phyloP scores from a whole-genome alignment of 1,140 invertebrate genomes.

The Patella vulgata region DNA sequence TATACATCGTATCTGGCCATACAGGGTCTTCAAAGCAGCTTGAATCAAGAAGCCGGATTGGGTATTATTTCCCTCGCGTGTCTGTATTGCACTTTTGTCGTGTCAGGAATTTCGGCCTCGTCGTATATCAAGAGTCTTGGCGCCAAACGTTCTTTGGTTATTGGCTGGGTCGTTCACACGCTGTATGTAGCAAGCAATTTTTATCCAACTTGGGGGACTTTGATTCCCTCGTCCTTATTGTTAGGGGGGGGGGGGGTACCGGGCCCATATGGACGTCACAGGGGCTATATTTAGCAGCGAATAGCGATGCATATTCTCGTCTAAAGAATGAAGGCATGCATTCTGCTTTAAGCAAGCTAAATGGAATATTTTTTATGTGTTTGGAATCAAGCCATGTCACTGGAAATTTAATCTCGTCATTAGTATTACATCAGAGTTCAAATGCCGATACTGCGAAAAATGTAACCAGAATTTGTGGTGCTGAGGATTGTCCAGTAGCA shows the following conservation, averaged over 20 bases:
- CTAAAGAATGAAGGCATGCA: background rate
- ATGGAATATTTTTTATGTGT: background rate
- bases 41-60: constrained; percentile 41
- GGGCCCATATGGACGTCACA: background rate
- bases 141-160: constrained; percentile 41
- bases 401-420: constrained; percentile 1
- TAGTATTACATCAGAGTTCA: constrained; percentile 1
- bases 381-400: background rate
- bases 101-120: constrained; percentile 43
- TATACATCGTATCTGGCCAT: constrained; percentile 46
- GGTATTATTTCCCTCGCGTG: constrained; percentile 34
- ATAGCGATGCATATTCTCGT: too few relatives aligned
- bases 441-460: too few relatives aligned
- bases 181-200: constrained; percentile 66
- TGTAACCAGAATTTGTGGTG: too few relatives aligned
- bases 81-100: constrained; percentile 36
- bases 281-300: background rate
- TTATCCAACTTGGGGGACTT: constrained; percentile 26
- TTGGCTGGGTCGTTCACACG: constrained; percentile 31
- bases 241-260: background rate
- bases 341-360: background rate
- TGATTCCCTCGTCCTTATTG: background rate
- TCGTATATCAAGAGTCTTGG: constrained; percentile 41
- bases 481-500: constrained; percentile 7
- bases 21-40: constrained; percentile 53